Evolutionary conservation across 2,113 vertebrate species (phyloP), one percentile per base, ranked within the genome.

Genomic region (Leucosticte australis): DNA sequence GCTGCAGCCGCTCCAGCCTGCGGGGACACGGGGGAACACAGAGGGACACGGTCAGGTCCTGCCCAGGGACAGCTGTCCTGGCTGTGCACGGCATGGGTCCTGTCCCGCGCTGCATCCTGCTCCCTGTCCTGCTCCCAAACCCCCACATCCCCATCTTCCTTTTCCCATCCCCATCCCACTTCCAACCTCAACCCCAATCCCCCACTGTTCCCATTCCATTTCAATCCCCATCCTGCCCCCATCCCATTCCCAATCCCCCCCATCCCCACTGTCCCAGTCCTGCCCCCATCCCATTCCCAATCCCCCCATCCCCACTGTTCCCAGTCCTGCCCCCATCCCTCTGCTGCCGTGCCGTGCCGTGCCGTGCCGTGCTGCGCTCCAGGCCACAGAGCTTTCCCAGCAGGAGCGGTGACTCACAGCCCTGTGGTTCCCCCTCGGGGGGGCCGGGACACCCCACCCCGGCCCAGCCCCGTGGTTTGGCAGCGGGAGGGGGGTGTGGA

Each of bases 1-100:
- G 98, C 97, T 99, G 99, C 42, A 99, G 98, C 68, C 98, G 95
- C 96, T 99, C 99, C 76, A 99, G 97, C 97, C 99, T 99, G 94
- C 1, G 8, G 52, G 33, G 28, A 59, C 50, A 28, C 6, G 6
- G 11, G 0, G 81, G 28, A 27, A 28, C 64, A 47, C 63, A 15
- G 24, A 5, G 50, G 57, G 50, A 57, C 35, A 1, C 0, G 27
- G 18, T 74, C 52, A 81, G 86, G n/a, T n/a, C n/a, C n/a, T n/a
- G n/a, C n/a, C n/a, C n/a, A n/a, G n/a, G n/a, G n/a, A n/a, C n/a
- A n/a, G n/a, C n/a, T n/a, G n/a, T n/a, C n/a, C n/a, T n/a, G n/a
- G n/a, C n/a, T n/a, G n/a, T n/a, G n/a, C n/a, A n/a, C n/a, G 7
- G 49, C 27, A 2, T 3, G n/a, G 28, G 7, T 47, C 23, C 41